Conservation (phyloP, 2,888 invertebrate species). For the Eupithecia tripunctaria region DNA sequence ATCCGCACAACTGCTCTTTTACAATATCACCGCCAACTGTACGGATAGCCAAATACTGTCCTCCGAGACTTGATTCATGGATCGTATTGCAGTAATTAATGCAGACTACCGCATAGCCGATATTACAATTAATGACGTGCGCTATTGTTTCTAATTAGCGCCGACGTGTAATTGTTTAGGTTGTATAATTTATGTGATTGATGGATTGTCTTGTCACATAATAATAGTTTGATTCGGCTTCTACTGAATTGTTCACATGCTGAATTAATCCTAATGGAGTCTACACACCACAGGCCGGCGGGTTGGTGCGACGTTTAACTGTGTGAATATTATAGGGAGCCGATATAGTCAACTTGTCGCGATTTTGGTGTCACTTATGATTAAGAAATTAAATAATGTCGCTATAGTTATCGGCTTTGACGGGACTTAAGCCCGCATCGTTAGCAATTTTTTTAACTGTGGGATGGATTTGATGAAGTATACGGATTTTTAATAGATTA, state of each 20-base stretch:
- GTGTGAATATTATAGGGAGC: too few species aligned
- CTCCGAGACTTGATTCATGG: conserved; percentile 36
- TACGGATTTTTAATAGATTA: too few species aligned
- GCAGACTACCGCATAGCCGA: conserved; percentile 25
- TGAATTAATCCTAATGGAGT: neutral
- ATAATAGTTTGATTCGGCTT: neutral
- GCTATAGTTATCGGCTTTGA: too few species aligned
- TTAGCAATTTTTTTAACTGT: too few species aligned
- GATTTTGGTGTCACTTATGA: too few species aligned
- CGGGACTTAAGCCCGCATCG: too few species aligned
- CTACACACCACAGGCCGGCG: neutral
- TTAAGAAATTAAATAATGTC: too few species aligned
- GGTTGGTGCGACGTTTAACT: neutral
- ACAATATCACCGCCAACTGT: neutral
- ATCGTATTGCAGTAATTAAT: conserved; percentile 41
- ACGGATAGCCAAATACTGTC: neutral
- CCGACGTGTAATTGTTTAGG: conserved; percentile 8
- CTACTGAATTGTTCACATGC: neutral
- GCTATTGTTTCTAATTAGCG: conserved; percentile 27
- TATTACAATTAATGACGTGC: conserved; percentile 26
- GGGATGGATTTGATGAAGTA: too few species aligned
- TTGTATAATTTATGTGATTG: neutral
- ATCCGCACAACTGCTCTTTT: too few species aligned
- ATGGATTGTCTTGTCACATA: conserved; percentile 2
- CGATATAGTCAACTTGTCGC: too few species aligned